Percentiles rank a stretch among this genome's conserved stretches.
These are phyloP conservation scores for Urocyon cinereoargenteus DNA, from an alignment of 2,797 vertebrate genomes.

Conservation along the genomic window DNA sequence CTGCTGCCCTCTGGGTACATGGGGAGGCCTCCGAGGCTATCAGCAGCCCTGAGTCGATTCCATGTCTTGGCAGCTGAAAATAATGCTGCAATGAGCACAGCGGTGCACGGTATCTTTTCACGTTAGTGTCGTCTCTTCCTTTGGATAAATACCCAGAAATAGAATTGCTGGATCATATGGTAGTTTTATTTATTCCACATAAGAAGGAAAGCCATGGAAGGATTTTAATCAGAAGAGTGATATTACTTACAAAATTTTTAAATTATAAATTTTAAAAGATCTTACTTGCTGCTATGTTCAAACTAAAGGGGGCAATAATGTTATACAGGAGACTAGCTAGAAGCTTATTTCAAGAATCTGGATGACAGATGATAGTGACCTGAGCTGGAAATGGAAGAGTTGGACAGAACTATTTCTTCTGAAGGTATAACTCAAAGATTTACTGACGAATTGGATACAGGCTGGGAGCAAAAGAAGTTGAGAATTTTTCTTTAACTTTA, in stretches of 20 bases:
- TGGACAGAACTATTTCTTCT: not conserved
- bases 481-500: not conserved
- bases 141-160: not conserved
- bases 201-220: not conserved
- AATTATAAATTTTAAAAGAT: not conserved
- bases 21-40: not conserved
- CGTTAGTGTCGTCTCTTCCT: not conserved
- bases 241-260: not conserved
- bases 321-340: not conserved
- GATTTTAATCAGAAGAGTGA: not conserved
- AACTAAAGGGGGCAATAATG: not conserved
- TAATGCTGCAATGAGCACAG: not conserved
- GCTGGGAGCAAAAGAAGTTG: not conserved
- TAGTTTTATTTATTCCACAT: not conserved
- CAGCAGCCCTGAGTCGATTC: not conserved
- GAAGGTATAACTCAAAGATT: not conserved
- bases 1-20: not conserved
- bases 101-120: not conserved
- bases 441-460: not conserved
- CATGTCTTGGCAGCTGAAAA: not conserved
- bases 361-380: not conserved
- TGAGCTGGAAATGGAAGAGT: not conserved
- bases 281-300: not conserved
- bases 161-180: not conserved
- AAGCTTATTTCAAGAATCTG: not conserved